Percentiles rank a stretch among this genome's conserved stretches.
phyloP scores from a whole-genome alignment of 2,797 vertebrate genomes.

The Mormyrus hasselquistii region DNA sequence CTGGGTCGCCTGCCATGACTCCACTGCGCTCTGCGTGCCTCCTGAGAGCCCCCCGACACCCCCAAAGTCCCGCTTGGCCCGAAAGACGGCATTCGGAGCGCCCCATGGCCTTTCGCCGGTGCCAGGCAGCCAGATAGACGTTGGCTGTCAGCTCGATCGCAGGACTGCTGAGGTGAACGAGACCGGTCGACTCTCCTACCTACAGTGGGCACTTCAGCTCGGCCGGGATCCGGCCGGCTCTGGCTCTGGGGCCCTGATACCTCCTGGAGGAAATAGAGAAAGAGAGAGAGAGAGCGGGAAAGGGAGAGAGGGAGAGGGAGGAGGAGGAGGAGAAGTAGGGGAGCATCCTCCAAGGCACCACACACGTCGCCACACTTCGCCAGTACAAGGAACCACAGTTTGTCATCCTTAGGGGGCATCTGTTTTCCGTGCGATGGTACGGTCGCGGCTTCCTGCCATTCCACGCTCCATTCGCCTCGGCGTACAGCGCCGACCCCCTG shows the following conservation, averaged over 20 bases:
- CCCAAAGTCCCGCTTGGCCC: conserved; percentile 5
- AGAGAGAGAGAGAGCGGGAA: not conserved
- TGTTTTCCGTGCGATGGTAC: not conserved
- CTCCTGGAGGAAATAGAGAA: conserved; percentile 16
- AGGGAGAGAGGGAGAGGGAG: not conserved
- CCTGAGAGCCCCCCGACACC: not conserved
- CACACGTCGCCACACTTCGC: not conserved
- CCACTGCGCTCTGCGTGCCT: conserved; percentile 7
- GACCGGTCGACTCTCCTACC: conserved; percentile 47
- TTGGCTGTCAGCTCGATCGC: conserved; percentile 58
- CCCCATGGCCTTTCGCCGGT: conserved; percentile 5
- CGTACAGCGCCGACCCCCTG: not conserved
- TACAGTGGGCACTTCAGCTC: conserved; percentile 34
- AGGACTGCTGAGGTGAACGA: conserved; percentile 56
- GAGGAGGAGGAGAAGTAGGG: not conserved
- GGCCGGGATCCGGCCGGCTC: conserved; percentile 36
- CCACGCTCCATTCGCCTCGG: not conserved
- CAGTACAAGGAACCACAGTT: not conserved
- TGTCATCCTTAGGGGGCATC: not conserved
- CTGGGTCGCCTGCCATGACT: conserved; percentile 8
- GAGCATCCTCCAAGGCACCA: not conserved
- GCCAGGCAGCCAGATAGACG: conserved; percentile 42
- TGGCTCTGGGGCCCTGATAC: conserved; percentile 35
- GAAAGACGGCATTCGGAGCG: not conserved
- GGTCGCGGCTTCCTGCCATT: not conserved